Percentiles rank a stretch among this genome's conserved stretches.
Evolutionary conservation across 2,888 invertebrate genomes (phyloP).

Genomic region (Macropis europaea): DNA sequence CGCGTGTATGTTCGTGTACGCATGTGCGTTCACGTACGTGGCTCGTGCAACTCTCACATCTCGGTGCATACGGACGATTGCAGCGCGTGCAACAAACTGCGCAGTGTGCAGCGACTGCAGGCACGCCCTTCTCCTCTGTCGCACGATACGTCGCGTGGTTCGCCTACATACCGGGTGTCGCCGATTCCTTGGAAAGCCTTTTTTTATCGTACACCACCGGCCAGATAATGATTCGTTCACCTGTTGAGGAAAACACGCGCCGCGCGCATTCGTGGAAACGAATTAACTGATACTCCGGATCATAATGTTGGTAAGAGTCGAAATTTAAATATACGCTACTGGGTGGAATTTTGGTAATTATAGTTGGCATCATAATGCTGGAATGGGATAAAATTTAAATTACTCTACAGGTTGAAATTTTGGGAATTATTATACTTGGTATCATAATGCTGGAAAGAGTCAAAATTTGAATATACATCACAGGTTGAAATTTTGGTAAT

Average conservation of each 20-base stretch:
- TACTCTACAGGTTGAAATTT: too few relatives aligned
- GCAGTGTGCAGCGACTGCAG: slow-evolving; percentile 73
- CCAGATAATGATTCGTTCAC: slow-evolving; percentile 24
- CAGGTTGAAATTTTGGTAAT: too few relatives aligned
- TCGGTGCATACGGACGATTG: slow-evolving; percentile 63
- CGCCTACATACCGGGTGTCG: slow-evolving; percentile 69
- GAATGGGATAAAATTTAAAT: too few relatives aligned
- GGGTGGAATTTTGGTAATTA: too few relatives aligned
- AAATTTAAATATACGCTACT: slow-evolving; percentile 14
- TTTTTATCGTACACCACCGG: too few relatives aligned
- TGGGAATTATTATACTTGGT: too few relatives aligned
- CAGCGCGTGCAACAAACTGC: slow-evolving; percentile 78
- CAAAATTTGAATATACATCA: too few relatives aligned
- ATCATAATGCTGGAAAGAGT: too few relatives aligned
- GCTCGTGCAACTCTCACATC: slow-evolving; percentile 47
- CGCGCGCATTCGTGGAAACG: slow-evolving; percentile 10
- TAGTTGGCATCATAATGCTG: too few relatives aligned
- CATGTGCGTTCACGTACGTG: slow-evolving; percentile 26
- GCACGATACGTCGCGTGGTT: slow-evolving; percentile 73
- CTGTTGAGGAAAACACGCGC: slow-evolving; percentile 19
- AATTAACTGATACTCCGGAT: slow-evolving; percentile 5
- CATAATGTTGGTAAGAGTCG: not conserved
- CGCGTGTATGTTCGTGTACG: slow-evolving; percentile 4
- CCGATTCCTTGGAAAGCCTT: slow-evolving; percentile 36
- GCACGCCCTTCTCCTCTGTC: slow-evolving; percentile 78